Evolutionary conservation across 2,888 invertebrate genomes (phyloP), one percentile per base, ranked within the genome.

Genomic region (Erebia aethiops): DNA sequence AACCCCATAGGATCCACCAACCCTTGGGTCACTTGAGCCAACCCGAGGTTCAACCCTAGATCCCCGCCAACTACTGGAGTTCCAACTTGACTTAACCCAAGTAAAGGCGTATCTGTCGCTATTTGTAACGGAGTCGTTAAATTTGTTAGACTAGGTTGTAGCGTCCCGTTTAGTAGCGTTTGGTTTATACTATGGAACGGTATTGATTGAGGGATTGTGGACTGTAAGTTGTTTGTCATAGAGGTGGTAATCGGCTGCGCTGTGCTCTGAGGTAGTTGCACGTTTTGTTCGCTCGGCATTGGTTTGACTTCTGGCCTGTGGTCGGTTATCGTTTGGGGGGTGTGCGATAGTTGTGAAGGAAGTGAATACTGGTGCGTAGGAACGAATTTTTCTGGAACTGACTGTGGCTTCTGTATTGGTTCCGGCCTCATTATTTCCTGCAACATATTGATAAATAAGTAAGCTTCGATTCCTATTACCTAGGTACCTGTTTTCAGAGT

Each of bases 101-200:
- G 74, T 11, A 90, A 65, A 0, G 89, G 88, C 0, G 87, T 86
- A 69, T 92, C 92, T 0, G 92, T 92, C 0, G 92, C 83, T 70
- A 91, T 92, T 77, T 91, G 93, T 68, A 92, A 76, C 1, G 92
- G 92, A 0, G 90, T 92, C 0, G 88, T 90, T 9, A 90, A 75
- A 64, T 84, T 89, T 0, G 81, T 75, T n/a, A 82, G 71, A 51
- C 79, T 82, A 0, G 84, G 79, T 70, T 88, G 90, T 13, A 87
- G 57, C 18, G 80, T 74, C 0, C 84, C 82, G n/a, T 77, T 82
- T 35, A 87, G 62, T 18, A 87, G 71, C 9, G 78, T 80, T 1
- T 80, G 81, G 35, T 84, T 85, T 0, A 84, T 76, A 0, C 81
- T 72, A 46, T 77, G 80, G 65, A 77, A 80, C 11, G 77, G 78